phyloP scores from a whole-genome alignment of 2,888 invertebrate species.

The Invenusta paracnida region DNA sequence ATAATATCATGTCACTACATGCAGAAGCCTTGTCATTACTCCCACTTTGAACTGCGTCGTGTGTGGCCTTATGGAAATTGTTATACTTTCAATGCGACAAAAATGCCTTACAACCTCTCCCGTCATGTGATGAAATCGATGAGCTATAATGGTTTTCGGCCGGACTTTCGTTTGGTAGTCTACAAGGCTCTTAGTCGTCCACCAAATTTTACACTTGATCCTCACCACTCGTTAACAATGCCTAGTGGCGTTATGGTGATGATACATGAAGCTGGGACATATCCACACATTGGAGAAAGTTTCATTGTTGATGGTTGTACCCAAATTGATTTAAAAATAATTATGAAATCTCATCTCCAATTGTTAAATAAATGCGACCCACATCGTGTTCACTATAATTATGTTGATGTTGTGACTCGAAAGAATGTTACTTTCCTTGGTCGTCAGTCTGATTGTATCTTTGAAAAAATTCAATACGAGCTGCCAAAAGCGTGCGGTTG shows the following conservation, averaged over 20 bases:
- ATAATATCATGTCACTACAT: constrained; percentile 35
- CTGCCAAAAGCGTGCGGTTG: constrained; percentile 32
- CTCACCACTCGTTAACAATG: constrained; percentile 38
- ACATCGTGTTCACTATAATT: constrained; percentile 34
- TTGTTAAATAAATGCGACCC: constrained; percentile 38
- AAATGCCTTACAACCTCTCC: not conserved
- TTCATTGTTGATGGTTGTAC: constrained; percentile 43
- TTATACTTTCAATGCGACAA: constrained; percentile 34
- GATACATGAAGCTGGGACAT: constrained; percentile 41
- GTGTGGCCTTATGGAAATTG: constrained; percentile 41
- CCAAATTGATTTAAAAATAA: constrained; percentile 43
- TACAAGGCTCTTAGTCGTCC: constrained; percentile 40
- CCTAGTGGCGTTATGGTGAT: constrained; percentile 39
- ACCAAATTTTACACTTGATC: constrained; percentile 31
- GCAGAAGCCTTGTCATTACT: constrained; percentile 33
- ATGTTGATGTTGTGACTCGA: constrained; percentile 19
- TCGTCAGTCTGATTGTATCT: constrained; percentile 34
- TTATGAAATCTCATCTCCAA: constrained; percentile 30
- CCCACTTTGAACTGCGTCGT: constrained; percentile 35
- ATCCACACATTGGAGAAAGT: constrained; percentile 43
- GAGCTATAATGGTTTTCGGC: constrained; percentile 35
- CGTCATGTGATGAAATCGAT: not conserved
- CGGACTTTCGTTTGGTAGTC: constrained; percentile 39
- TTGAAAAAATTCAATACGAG: constrained; percentile 32
- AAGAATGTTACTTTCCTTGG: not conserved